Base-by-base conservation (phyloP, 2,797 vertebrate species). In the Phyllotis vaccarum region DNA sequence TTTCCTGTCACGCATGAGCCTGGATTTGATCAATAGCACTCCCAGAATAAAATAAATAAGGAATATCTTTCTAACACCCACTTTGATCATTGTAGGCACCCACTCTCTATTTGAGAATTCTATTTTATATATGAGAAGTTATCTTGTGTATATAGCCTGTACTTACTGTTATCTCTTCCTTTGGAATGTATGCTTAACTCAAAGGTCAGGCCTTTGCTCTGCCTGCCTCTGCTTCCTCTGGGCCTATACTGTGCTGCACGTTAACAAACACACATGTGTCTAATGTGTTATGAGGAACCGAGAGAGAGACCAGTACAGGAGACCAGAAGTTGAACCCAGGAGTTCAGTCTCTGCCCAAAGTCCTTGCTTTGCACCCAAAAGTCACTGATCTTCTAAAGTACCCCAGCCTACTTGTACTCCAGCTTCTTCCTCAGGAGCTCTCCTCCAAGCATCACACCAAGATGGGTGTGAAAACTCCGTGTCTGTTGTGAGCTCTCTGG, bases 401-500 rank as follows among this genome's bases (percentile, higher is more conserved):
- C 34, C 52, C 86, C 75, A 29, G 54, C 17, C 13, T 81, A 43
- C 89, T 34, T 40, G 34, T 88, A 37, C 17, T 16, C 81, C 24
- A 29, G 54, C 19, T 81, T 94, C 34, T 75, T 93, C 40, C 46
- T 80, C 40, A 62, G 24, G 60, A 72, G 90, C 54, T 83, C 68
- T 40, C 37, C 72, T 79, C 49, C n/a, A 21, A 37, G 81, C 29
- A 60, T 92, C 54, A 17, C 31, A 66, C 5, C 6, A 58, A 22
- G 46, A 40, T 4, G 34, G 24, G 56, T 60, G 68, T 1, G 0
- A 68, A 80, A 52, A 16, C 43, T 56, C 3, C 22, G 0, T 21
- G 13, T 21, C 49, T 54, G n/a, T 13, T 37, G 10, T 46, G 31
- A 66, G 46, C 37, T 49, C 37, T 49, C 89, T 19, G 3, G 31